Evolutionary conservation across 2,113 vertebrate species (phyloP), one percentile per base, ranked within the genome.

Genomic region (Sus scrofa): DNA sequence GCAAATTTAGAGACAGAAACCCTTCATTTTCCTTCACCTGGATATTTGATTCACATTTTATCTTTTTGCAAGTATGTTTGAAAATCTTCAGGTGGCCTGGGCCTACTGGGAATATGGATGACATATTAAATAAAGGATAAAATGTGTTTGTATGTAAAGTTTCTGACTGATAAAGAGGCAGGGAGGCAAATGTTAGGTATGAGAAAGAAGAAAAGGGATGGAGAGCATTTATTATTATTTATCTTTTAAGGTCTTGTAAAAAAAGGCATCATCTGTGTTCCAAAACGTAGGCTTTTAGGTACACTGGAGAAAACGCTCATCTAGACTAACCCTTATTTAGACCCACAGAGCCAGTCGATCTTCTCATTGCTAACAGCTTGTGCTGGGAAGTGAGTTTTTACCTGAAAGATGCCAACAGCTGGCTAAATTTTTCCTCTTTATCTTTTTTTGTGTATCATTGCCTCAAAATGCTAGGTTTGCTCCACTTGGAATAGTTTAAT

Each of bases 1-100:
- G 5, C 7, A 94, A 84, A 86, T 68, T 84, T 73, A 78, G 19
- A 94, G 30, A 87, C n/a, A 94, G 39, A 93, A 93, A 94, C 5
- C 11, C 5, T 85, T 70, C 18, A 89, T 85, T 91, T 88, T 74
- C 11, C n/a, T 89, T 87, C 26, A 65, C 39, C 20, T 62, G 56
- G 26, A 91, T 71, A 91, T 88, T 52, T 88, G 71, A 71, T 88
- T 94, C 54, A 85, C 10, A 87, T 82, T 50, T 67, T 63, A 34
- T 54, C 39, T 50, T 60, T 85, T 70, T 71, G 26, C 13, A 73
- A 84, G 50, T 78, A 44, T 15, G 60, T 97, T 37, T 54, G 30
- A 83, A 89, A 86, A 63, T 52, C 12, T 73, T 86, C 63, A 81
- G 18, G 73, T 56, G 11, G 32, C 13, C 10, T 56, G 11, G 32